phyloP scores from a whole-genome alignment of 2,888 invertebrate species.

The Calameuta pallipes region DNA sequence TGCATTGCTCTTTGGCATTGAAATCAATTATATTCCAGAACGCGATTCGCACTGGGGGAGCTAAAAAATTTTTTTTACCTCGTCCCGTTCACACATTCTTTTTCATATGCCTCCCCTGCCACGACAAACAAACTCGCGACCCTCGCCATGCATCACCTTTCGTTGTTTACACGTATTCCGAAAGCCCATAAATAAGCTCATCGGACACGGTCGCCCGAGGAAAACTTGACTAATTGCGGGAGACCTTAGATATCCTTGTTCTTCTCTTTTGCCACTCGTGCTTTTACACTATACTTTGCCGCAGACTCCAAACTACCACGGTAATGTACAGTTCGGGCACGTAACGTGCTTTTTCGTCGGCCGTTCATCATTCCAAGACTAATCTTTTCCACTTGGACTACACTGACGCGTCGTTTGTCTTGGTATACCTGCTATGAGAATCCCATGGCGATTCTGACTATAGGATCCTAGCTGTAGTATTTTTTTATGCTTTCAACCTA shows the following conservation, averaged over 20 bases:
- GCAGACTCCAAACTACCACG: not conserved
- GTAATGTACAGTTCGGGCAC: not conserved
- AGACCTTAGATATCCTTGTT: constrained; percentile 7
- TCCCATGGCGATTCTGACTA: not conserved
- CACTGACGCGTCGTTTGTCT: constrained; percentile 46
- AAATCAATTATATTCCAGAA: constrained; percentile 34
- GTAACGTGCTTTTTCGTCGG: constrained; percentile 15
- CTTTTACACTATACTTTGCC: not conserved
- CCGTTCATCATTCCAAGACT: constrained; percentile 43
- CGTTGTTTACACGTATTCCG: constrained; percentile 39
- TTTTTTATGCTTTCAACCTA: not conserved
- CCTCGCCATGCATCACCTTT: constrained; percentile 34
- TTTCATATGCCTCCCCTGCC: not conserved
- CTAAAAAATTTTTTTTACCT: not conserved
- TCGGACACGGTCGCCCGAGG: constrained; percentile 27
- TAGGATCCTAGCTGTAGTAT: not conserved
- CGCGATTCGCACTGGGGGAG: not conserved
- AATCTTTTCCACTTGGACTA: constrained; percentile 50
- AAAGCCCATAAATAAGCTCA: constrained; percentile 37
- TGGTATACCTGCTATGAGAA: constrained; percentile 9
- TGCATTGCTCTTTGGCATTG: constrained; percentile 24
- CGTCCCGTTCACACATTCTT: not conserved
- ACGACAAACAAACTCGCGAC: constrained; percentile 23
- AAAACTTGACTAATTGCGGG: constrained; percentile 33
- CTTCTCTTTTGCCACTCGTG: constrained; percentile 6